These are phyloP conservation scores for Paratilapia polleni DNA, from an alignment of 2,113 vertebrate species.

Conservation along the genomic window DNA sequence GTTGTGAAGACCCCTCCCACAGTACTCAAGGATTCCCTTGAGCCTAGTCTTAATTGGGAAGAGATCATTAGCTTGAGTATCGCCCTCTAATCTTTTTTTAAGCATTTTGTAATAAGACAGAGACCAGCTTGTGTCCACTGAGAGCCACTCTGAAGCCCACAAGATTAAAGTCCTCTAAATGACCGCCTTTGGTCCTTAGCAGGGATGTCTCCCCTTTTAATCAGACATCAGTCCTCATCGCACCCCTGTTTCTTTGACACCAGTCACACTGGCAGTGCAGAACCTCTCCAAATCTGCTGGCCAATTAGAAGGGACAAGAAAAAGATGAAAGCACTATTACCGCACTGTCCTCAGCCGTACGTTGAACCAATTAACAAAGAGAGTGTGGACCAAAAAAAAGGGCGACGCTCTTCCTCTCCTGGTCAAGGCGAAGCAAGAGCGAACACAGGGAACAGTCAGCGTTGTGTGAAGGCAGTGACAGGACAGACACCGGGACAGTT, in stretches of 20 bases:
- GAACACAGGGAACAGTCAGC: slow-evolving; percentile 19
- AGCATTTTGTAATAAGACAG: slow-evolving; percentile 69
- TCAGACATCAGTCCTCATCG: slow-evolving; percentile 45
- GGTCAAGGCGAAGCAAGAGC: background rate
- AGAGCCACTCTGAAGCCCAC: slow-evolving; percentile 52
- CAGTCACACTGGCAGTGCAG: background rate
- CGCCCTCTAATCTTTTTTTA: slow-evolving; percentile 65
- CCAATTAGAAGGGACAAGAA: slow-evolving; percentile 61
- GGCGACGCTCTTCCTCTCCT: background rate
- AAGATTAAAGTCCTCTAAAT: slow-evolving; percentile 74
- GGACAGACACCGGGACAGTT: slow-evolving; percentile 54
- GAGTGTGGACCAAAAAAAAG: background rate
- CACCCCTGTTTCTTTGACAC: slow-evolving; percentile 43
- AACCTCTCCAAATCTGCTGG: slow-evolving; percentile 34
- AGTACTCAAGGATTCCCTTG: slow-evolving; percentile 22
- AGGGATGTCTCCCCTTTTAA: slow-evolving; percentile 48
- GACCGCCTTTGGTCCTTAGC: slow-evolving; percentile 58
- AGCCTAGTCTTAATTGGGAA: slow-evolving; percentile 66
- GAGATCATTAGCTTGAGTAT: slow-evolving; percentile 64
- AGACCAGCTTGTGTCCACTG: slow-evolving; percentile 49
- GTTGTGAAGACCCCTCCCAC: slow-evolving; percentile 26
- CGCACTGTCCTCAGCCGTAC: slow-evolving; percentile 35
- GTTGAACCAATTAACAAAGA: slow-evolving; percentile 58
- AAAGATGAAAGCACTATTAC: slow-evolving; percentile 69
- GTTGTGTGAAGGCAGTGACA: slow-evolving; percentile 49